Conservation (phyloP, 2,113 vertebrate species). For the Myocastor coypus region DNA sequence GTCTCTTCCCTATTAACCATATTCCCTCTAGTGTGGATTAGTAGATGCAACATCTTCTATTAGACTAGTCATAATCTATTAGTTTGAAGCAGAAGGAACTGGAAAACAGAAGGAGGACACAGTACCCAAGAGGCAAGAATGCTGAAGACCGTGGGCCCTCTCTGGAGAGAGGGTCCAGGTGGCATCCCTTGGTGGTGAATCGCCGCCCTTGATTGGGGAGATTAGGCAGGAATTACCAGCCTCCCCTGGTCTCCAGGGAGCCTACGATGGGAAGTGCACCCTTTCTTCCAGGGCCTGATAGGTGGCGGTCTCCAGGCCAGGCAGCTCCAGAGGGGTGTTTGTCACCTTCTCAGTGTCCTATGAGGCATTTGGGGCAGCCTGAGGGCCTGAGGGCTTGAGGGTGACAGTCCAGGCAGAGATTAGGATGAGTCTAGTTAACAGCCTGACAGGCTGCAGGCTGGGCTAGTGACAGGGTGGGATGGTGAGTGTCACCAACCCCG, state of each 20-base stretch:
- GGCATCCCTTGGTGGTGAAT: neutral
- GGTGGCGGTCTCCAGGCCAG: neutral
- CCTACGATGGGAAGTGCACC: too few relatives aligned
- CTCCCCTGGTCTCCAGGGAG: neutral
- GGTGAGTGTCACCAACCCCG: neutral
- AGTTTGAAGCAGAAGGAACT: neutral
- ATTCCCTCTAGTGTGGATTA: conserved; percentile 18
- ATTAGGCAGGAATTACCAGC: neutral
- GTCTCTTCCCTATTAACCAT: neutral
- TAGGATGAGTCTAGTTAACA: neutral
- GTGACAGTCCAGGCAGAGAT: neutral
- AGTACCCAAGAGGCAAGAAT: neutral
- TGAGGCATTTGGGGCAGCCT: neutral
- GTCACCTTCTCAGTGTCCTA: neutral
- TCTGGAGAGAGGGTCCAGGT: neutral
- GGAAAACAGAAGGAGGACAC: neutral
- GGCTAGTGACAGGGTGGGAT: neutral
- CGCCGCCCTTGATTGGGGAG: neutral
- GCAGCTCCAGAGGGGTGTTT: neutral
- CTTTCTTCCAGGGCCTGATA: neutral
- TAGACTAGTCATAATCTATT: neutral
- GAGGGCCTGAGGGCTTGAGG: neutral
- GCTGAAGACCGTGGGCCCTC: accelerated
- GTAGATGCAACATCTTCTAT: neutral
- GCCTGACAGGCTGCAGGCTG: neutral